phyloP scores from a whole-genome alignment of 1,140 invertebrate species.

The Thaumatotibia leucotreta region DNA sequence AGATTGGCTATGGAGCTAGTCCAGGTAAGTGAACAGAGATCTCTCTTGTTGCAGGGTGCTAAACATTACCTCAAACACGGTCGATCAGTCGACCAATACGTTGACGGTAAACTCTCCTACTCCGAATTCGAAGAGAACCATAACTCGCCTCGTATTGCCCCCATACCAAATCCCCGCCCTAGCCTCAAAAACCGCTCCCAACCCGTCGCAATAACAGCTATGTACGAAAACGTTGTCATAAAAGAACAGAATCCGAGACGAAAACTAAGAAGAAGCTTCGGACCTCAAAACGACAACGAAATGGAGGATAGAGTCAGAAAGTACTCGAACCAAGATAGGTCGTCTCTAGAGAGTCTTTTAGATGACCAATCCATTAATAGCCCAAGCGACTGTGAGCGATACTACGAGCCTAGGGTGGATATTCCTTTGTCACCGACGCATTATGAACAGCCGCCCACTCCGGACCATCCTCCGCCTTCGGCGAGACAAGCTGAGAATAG shows the following conservation, averaged over 20 bases:
- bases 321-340: slow-evolving; percentile 76
- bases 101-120: slow-evolving; percentile 77
- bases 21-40: background rate
- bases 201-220: slow-evolving; percentile 83
- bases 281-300: slow-evolving; percentile 79
- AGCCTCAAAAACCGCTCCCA: slow-evolving; percentile 75
- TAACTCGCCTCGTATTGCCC: slow-evolving; percentile 62
- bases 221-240: slow-evolving; percentile 84
- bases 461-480: slow-evolving; percentile 96
- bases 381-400: slow-evolving; percentile 65
- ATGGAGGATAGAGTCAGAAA: slow-evolving; percentile 61
- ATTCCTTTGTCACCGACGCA: slow-evolving; percentile 88
- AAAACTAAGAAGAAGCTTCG: slow-evolving; percentile 81
- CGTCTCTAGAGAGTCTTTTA: slow-evolving; percentile 81
- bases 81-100: slow-evolving; percentile 86
- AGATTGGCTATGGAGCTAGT: no score
- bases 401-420: slow-evolving; percentile 60
- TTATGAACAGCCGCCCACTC: slow-evolving; percentile 94
- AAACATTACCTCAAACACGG: slow-evolving; percentile 81
- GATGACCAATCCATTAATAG: slow-evolving; percentile 73
- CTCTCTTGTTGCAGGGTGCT: slow-evolving; percentile 64
- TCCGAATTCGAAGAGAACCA: slow-evolving; percentile 76
- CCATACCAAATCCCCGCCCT: slow-evolving; percentile 62
- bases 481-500: slow-evolving; percentile 91
- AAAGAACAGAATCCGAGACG: slow-evolving; percentile 84